Evolutionary conservation across 2,797 vertebrate species (phyloP), one percentile per base, ranked within the genome.

Genomic region (Yasuhikotakia modesta): DNA sequence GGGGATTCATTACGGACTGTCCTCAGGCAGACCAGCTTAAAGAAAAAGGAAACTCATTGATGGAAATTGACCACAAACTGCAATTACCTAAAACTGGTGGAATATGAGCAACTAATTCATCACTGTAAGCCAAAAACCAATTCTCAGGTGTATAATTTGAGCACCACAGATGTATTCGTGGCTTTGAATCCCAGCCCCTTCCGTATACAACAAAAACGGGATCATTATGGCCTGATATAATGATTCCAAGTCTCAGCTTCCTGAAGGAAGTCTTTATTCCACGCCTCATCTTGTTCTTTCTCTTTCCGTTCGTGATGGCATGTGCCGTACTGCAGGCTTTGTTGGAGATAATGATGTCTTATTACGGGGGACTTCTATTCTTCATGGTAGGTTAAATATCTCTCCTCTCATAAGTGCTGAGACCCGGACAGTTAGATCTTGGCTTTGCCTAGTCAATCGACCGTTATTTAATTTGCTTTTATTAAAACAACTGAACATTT

Each of bases 1-100:
- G 27, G 76, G 81, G 79, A 81, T 80, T 82, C 79, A 85, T 84
- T 84, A 84, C 43, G 12, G 32, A 32, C 52, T 60, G 8, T 80
- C 73, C 61, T 76, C 43, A 22, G 39, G 61, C 46, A 19, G 5
- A 43, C 79, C 32, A 53, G 27, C n/a, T 60, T 48, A 58, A 73
- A 30, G 53, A 24, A 48, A 19, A 58, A 78, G 63, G 48, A 70
- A 65, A 71, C 35, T 21, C 22, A 48, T 70, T 72, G 77, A 79
- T 69, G 61, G 67, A 74, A 55, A 22, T 73, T 70, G 81, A 79
- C 76, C 76, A 65, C 81, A 85, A 79, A 79, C 73, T 73, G 66
- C 73, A 73, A 69, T 52, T 70, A 79, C 82, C 65, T 55, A 46
- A 76, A 69, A 79, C 68, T 27, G 52, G 58, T 55, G 69, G 27